Percentiles rank a stretch among this genome's conserved stretches.
These are phyloP conservation scores for Heliothis peltigera DNA, from an alignment of 2,888 invertebrate species.

Conservation along the genomic window DNA sequence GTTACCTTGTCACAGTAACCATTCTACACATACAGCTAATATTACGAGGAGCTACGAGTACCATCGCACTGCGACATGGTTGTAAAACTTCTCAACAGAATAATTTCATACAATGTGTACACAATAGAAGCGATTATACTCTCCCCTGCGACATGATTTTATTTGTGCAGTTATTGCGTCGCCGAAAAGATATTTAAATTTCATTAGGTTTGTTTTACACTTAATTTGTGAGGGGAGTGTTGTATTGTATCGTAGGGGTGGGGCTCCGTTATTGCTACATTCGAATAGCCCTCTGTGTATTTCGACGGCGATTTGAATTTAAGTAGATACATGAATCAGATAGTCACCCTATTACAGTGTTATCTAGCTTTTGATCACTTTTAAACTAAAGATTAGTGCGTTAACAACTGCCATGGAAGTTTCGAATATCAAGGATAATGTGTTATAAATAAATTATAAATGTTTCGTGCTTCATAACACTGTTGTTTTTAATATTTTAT, in stretches of 20 bases:
- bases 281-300: constrained; percentile 81
- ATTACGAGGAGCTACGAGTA: constrained; percentile 54
- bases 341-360: constrained; percentile 79
- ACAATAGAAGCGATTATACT: constrained; percentile 87
- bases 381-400: constrained; percentile 75
- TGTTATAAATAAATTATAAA: constrained; percentile 42
- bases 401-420: constrained; percentile 68
- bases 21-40: constrained; percentile 40
- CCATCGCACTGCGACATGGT: constrained; percentile 75
- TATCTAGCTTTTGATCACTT: constrained; percentile 75
- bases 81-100: constrained; percentile 74
- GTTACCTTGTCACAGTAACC: constrained; percentile 79
- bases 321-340: constrained; percentile 83
- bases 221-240: constrained; percentile 88
- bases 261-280: constrained; percentile 81
- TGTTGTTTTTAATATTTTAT: constrained; percentile 29
- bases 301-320: constrained; percentile 85
- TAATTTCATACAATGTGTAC: constrained; percentile 82
- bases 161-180: constrained; percentile 89
- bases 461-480: constrained; percentile 16
- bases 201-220: constrained; percentile 90
- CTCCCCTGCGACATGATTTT: constrained; percentile 88
- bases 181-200: constrained; percentile 89
- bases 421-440: constrained; percentile 58
- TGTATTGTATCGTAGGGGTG: constrained; percentile 83